A percentile compares a stretch with the other conserved stretches of the same genome.
phyloP scores from a whole-genome alignment of 2,888 invertebrate genomes.

The Rapana venosa region DNA sequence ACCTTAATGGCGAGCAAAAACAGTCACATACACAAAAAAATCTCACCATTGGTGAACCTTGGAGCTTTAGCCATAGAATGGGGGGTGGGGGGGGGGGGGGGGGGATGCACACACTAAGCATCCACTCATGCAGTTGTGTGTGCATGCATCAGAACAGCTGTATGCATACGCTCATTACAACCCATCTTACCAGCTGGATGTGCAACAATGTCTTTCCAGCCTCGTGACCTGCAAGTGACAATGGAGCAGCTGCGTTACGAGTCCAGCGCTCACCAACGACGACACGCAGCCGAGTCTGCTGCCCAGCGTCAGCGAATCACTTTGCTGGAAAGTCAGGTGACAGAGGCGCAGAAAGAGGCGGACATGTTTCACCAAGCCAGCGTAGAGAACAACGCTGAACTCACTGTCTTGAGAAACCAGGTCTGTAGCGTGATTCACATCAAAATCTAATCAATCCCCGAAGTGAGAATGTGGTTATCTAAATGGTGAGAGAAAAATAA shows the following conservation, averaged over 20 bases:
- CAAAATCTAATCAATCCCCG: too few species aligned
- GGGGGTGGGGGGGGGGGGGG: too few species aligned
- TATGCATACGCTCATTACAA: neutral
- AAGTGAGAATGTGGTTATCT: too few species aligned
- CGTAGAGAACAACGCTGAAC: slow-evolving; percentile 75
- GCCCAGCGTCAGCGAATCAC: slow-evolving; percentile 68
- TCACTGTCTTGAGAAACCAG: slow-evolving; percentile 73
- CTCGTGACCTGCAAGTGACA: slow-evolving; percentile 74
- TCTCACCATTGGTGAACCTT: too few species aligned
- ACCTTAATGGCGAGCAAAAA: too few species aligned
- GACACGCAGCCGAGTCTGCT: slow-evolving; percentile 69
- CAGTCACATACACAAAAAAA: too few species aligned
- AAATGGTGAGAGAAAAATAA: too few species aligned
- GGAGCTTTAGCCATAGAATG: too few species aligned
- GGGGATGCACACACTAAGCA: neutral
- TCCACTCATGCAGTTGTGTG: neutral
- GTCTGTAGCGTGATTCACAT: slow-evolving; percentile 50
- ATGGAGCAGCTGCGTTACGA: slow-evolving; percentile 77
- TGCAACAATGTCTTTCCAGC: slow-evolving; percentile 54
- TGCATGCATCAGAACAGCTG: neutral
- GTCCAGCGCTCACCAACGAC: slow-evolving; percentile 65
- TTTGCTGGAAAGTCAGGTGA: slow-evolving; percentile 73
- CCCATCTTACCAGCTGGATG: neutral
- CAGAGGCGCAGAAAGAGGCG: slow-evolving; percentile 75
- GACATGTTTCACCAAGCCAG: slow-evolving; percentile 76